phyloP scores from a whole-genome alignment of 2,888 invertebrate species.

The Nasonia oneida region DNA sequence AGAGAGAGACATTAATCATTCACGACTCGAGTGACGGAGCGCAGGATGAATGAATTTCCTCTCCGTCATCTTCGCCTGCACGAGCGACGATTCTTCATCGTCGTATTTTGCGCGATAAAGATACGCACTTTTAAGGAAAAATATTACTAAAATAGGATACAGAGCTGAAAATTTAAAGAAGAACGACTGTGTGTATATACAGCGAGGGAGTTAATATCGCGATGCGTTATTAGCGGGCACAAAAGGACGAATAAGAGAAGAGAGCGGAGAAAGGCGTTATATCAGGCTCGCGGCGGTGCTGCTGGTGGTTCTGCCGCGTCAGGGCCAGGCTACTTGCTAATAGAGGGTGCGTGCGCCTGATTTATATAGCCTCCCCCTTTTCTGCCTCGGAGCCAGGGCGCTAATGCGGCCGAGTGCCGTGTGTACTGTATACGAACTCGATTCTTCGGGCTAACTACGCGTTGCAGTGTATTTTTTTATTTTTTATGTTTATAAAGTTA shows the following conservation, averaged over 20 bases:
- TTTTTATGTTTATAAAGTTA: too few relatives aligned
- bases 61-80: background rate
- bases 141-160: too few relatives aligned
- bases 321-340: slow-evolving; percentile 20
- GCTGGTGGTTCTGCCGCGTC: background rate
- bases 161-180: background rate
- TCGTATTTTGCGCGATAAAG: too few relatives aligned
- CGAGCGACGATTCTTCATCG: background rate
- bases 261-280: background rate
- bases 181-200: background rate
- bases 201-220: slow-evolving; percentile 3
- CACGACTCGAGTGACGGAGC: too few relatives aligned
- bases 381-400: background rate
- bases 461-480: background rate
- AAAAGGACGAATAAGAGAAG: background rate
- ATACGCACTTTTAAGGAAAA: too few relatives aligned
- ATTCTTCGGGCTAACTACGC: background rate
- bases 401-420: background rate
- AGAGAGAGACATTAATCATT: too few relatives aligned
- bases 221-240: background rate
- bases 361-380: slow-evolving; percentile 18
- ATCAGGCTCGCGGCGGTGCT: slow-evolving; percentile 2
- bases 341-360: slow-evolving; percentile 32
- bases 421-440: background rate
- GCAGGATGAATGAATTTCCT: background rate